A percentile compares a stretch with the other conserved stretches of the same genome.
Evolutionary conservation across 2,888 invertebrate species (phyloP).

Genomic region (Volucella inanis): DNA sequence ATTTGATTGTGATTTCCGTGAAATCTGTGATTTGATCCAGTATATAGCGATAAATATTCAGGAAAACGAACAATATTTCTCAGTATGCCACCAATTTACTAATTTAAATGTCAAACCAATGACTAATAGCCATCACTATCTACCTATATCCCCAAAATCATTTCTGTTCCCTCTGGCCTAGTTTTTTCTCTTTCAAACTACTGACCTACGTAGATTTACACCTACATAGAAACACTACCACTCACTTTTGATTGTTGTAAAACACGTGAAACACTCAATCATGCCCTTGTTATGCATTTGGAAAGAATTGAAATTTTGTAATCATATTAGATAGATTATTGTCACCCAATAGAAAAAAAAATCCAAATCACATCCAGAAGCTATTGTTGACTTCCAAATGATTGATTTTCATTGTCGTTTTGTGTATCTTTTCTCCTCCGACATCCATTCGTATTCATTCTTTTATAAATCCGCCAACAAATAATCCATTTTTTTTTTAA

Average conservation of each 20-base stretch:
- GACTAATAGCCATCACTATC: too few relatives aligned
- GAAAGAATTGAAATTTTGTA: slow-evolving; percentile 54
- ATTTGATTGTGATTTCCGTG: too few relatives aligned
- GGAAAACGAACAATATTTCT: too few relatives aligned
- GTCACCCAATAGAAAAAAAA: slow-evolving; percentile 43
- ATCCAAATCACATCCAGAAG: slow-evolving; percentile 56
- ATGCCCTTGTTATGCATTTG: slow-evolving; percentile 54
- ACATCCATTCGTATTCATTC: slow-evolving; percentile 28
- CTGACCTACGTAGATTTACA: slow-evolving; percentile 49
- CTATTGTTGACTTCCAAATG: slow-evolving; percentile 60
- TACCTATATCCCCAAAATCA: too few relatives aligned
- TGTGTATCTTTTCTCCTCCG: slow-evolving; percentile 7
- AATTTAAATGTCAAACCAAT: too few relatives aligned
- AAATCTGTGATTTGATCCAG: too few relatives aligned
- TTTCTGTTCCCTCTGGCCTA: slow-evolving; percentile 5
- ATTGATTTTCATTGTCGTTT: slow-evolving; percentile 40
- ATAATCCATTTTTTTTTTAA: not conserved
- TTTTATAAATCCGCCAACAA: slow-evolving; percentile 50
- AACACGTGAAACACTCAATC: slow-evolving; percentile 63
- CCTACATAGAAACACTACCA: slow-evolving; percentile 39
- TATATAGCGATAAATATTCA: too few relatives aligned
- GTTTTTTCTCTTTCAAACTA: slow-evolving; percentile 7
- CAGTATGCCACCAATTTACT: too few relatives aligned
- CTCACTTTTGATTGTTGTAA: slow-evolving; percentile 56
- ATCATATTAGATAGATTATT: slow-evolving; percentile 58